Percentiles rank a stretch among this genome's conserved stretches.
These are phyloP conservation scores for Crocallis elinguaria DNA, from an alignment of 2,888 invertebrate species.

Conservation along the genomic window DNA sequence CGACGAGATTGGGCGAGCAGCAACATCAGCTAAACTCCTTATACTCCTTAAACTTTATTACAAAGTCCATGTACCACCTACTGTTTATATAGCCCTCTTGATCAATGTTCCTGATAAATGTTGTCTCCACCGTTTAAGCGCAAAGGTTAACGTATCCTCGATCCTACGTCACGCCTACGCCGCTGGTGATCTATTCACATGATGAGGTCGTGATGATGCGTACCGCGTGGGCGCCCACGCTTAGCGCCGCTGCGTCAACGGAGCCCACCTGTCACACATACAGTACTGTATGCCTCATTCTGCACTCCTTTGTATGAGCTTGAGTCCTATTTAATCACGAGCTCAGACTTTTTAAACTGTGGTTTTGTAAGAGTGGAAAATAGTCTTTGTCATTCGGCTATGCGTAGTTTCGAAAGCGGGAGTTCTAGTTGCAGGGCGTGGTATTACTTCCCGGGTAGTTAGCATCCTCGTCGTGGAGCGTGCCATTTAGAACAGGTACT, in stretches of 20 bases:
- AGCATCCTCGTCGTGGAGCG: too few relatives aligned
- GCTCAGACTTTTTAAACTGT: too few relatives aligned
- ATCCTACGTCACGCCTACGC: slow-evolving; percentile 69
- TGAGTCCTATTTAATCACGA: neutral
- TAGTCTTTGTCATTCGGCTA: too few relatives aligned
- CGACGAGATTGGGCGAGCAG: too few relatives aligned
- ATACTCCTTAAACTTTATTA: too few relatives aligned
- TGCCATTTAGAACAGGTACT: too few relatives aligned
- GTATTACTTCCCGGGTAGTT: too few relatives aligned
- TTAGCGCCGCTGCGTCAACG: slow-evolving; percentile 35
- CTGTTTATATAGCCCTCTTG: slow-evolving; percentile 6
- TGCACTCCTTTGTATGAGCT: neutral
- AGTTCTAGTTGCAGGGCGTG: too few relatives aligned
- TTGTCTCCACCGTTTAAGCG: slow-evolving; percentile 39
- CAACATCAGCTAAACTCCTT: too few relatives aligned
- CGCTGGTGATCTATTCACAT: slow-evolving; percentile 47
- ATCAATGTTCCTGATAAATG: slow-evolving; percentile 33
- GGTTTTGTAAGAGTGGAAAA: too few relatives aligned
- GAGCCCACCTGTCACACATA: slow-evolving; percentile 24
- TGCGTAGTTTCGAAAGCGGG: too few relatives aligned
- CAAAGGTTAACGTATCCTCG: slow-evolving; percentile 60
- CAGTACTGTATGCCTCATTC: slow-evolving; percentile 3
- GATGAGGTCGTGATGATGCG: slow-evolving; percentile 64
- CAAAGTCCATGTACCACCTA: too few relatives aligned
- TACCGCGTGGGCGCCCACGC: slow-evolving; percentile 68